Evolutionary conservation across 2,797 vertebrate species (phyloP), one percentile per base, ranked within the genome.

Genomic region (Nothura maculosa): DNA sequence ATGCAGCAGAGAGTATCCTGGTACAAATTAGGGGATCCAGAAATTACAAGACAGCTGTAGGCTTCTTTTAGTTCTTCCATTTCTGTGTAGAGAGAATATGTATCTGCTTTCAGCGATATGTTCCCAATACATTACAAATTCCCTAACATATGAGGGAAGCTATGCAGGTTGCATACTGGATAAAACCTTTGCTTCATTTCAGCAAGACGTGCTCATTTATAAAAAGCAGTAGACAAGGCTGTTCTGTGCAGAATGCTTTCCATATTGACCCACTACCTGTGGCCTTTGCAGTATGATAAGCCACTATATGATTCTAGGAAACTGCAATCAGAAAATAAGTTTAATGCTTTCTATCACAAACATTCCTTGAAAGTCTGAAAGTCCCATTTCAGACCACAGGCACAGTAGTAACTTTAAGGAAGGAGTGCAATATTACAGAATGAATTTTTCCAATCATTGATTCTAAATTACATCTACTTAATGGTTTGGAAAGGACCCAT

Each of bases 401-500:
- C 32, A 75, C 12, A 43, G 12, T 0, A 80, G 9, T 14, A 20
- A 34, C 50, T 87, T 38, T 54, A 76, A 82, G 67, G 64, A 17
- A 86, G 69, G 86, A 64, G 12, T 87, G 66, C 87, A 74, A 70
- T 94, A 81, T 64, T 85, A 67, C 85, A 67, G 60, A 96, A 81
- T 92, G 67, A 88, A 88, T 63, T 34, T 18, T 82, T 92, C 64
- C 70, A 89, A 72, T 79, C 63, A 91, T 43, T 40, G 42, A 16
- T 52, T 77, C 45, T 92, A 94, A 92, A 87, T 92, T 94, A 79
- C 80, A 95, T 54, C 64, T 92, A 66, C 92, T 94, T 95, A 88
- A 85, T 70, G 81, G 85, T 95, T 88, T 96, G 91, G 93, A 97
- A 95, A 86, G 69, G 32, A 83, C 87, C 60, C 90, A 92, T 84